Base-by-base conservation (phyloP, 1,140 invertebrate genomes). In the Micrasema longulum region DNA sequence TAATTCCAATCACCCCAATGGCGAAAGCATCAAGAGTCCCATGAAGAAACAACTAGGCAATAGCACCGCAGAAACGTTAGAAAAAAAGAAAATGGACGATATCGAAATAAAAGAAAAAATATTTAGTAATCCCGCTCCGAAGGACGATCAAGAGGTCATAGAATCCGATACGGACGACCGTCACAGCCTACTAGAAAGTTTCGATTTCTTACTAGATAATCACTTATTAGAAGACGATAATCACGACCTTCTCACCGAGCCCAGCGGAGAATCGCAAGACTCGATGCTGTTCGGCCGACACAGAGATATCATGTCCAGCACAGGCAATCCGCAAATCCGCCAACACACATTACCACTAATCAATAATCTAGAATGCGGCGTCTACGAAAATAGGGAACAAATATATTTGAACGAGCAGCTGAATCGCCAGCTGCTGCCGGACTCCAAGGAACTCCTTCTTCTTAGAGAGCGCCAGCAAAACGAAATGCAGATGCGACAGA, bases 161-260 rank as follows among this genome's bases (percentile, higher is more conserved):
- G 48, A 76, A 76, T 48, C 36, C 23, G 55, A 77, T 47, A 55
- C 73, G 73, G 57, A 84, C 65, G 83, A 85, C 57, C 80, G 83
- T 77, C 84, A 85, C 77, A 83, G 82, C 63, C 72, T 85, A 23
- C 76, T 85, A 69, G 84, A 85, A 62, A 84, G 81, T 71, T 81
- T 82, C 67, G 83, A 84, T 57, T 81, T 80, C 64, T 73, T 85
- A 60, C 76, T 85, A 76, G 81, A 85, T 31, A 84, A 79, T 74
- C 83, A 81, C 47, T 69, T 84, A 9, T 64, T 85, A 35, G 83
- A 84, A 31, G 74, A 76, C 47, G 80, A 80, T 69, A 80, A 80
- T 71, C 84, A 84, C 62, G 81, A 80, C 57, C 76, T 85, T 2
- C 70, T 84, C 5, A 81, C 80, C 53, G 82, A 84, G 67, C 78